Base-by-base conservation (phyloP, 1,140 invertebrate species). In the Apolygus lucorum region DNA sequence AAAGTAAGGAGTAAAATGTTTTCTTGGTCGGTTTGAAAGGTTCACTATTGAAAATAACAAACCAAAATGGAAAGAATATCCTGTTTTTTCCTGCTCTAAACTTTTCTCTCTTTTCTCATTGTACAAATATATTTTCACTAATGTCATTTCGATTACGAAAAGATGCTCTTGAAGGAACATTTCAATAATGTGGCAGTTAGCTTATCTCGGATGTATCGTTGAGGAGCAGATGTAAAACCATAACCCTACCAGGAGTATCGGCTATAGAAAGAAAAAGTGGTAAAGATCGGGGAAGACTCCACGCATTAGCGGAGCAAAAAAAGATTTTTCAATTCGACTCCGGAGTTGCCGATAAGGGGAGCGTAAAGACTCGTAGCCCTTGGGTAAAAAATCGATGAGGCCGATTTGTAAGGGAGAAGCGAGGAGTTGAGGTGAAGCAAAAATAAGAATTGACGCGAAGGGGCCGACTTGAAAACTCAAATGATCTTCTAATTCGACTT, bases 401-500 rank as follows among this genome's bases (percentile, higher is more conserved):
- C n/a, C n/a, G n/a, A n/a, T n/a, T n/a, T n/a, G n/a, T n/a, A n/a
- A n/a, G n/a, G n/a, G n/a, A n/a, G n/a, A 49, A 49, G 17, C 8
- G 17, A 8, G 17, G 17, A 49, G 17, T 49, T 17, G 34, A 49
- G 8, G 34, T 49, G 8, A 49, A 17, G 34, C 8, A 49, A 49
- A 17, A 49, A 8, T 8, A 11, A 8, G 8, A 8, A 11, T 49
- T 17, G 34, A 8, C 8, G 17, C 8, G 34, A 8, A 49, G 34
- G 8, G 17, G 17, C 8, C 34, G 34, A 8, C 17, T 17, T 11
- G 34, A 8, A 17, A 49, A 13, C 54, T 59, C 54, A 59, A 59
- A 59, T 24, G 54, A 59, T 59, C 54, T 59, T 59, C 54, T 59
- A 59, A 59, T 59, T 59, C 54, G 54, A 59, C 54, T 59, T 59